Evolutionary conservation across 1,140 invertebrate species (phyloP).

Genomic region (Contarinia nasturtii): DNA sequence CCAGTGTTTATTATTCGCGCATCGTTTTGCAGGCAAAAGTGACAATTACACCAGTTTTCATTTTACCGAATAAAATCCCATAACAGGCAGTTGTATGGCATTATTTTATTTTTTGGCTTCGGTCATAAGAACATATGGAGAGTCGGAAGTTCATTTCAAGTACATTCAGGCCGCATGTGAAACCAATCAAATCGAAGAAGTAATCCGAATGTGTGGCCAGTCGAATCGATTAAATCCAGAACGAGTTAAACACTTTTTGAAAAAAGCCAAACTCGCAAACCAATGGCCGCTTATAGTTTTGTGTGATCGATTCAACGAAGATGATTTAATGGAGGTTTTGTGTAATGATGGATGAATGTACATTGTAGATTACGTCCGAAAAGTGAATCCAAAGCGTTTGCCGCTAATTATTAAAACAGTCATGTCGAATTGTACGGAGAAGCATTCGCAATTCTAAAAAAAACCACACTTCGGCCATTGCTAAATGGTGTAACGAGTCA

Average conservation of each 20-base stretch:
- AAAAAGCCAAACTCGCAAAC: constrained; percentile 94
- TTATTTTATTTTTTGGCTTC: constrained; percentile 98
- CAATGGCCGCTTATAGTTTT: constrained; percentile 97
- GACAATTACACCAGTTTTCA: too few relatives aligned
- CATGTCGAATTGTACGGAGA: constrained; percentile 98
- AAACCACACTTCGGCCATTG: constrained; percentile 98
- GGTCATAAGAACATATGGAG: constrained; percentile 99
- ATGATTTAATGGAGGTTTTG: constrained; percentile 94
- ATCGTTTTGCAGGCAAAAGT: too few relatives aligned
- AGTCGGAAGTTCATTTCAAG: constrained; percentile 98
- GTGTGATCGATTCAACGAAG: constrained; percentile 98
- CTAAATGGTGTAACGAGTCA: constrained; percentile 95
- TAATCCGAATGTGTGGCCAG: constrained; percentile 95
- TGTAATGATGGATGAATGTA: constrained; percentile 99
- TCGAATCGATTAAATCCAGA: constrained; percentile 98
- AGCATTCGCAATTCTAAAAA: constrained; percentile 99
- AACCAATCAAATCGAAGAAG: constrained; percentile 98
- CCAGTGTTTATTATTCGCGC: too few relatives aligned
- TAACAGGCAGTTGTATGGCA: too few relatives aligned
- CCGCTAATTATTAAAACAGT: constrained; percentile 99
- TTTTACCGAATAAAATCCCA: too few relatives aligned
- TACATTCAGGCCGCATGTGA: constrained; percentile 97
- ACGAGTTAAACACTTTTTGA: constrained; percentile 97
- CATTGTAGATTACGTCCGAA: constrained; percentile 99
- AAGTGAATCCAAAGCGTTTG: constrained; percentile 93